Evolutionary conservation across 2,797 vertebrate species (phyloP).

Genomic region (Sebastes minor): DNA sequence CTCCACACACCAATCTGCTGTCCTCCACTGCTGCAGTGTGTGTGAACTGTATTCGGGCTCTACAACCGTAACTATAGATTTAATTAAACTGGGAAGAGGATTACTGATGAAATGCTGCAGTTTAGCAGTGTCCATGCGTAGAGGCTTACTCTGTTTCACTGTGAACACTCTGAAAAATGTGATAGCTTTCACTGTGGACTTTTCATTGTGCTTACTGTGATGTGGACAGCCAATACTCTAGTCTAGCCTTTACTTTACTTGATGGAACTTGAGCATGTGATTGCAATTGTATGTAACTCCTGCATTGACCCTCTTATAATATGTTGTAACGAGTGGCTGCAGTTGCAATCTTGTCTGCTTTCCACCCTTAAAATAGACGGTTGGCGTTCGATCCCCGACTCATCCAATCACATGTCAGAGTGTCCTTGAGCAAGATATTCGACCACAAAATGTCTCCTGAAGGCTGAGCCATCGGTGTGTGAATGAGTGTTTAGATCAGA

Average conservation of each 20-base stretch:
- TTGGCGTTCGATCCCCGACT: too few relatives aligned
- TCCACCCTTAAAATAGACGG: background rate
- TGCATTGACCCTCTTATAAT: background rate
- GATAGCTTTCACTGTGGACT: constrained; percentile 47
- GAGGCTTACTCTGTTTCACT: constrained; percentile 36
- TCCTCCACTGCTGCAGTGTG: constrained; percentile 35
- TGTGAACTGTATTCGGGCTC: constrained; percentile 44
- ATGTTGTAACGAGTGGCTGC: background rate
- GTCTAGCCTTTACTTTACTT: constrained; percentile 5
- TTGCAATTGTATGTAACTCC: background rate
- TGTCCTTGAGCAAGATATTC: too few relatives aligned
- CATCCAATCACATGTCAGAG: too few relatives aligned
- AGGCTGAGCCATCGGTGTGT: too few relatives aligned
- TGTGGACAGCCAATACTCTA: background rate
- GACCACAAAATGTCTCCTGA: too few relatives aligned
- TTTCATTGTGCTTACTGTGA: constrained; percentile 8
- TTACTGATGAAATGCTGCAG: constrained; percentile 65
- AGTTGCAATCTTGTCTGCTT: background rate
- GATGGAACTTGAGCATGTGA: constrained; percentile 23
- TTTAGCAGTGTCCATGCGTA: constrained; percentile 32
- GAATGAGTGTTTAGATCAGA: background rate
- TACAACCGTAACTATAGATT: constrained; percentile 60
- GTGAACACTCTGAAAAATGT: constrained; percentile 14
- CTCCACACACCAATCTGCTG: constrained; percentile 20
- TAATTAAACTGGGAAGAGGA: constrained; percentile 67